These are phyloP conservation scores for Scaptodrosophila lebanonensis DNA, from an alignment of 1,140 invertebrate genomes.

Conservation along the genomic window DNA sequence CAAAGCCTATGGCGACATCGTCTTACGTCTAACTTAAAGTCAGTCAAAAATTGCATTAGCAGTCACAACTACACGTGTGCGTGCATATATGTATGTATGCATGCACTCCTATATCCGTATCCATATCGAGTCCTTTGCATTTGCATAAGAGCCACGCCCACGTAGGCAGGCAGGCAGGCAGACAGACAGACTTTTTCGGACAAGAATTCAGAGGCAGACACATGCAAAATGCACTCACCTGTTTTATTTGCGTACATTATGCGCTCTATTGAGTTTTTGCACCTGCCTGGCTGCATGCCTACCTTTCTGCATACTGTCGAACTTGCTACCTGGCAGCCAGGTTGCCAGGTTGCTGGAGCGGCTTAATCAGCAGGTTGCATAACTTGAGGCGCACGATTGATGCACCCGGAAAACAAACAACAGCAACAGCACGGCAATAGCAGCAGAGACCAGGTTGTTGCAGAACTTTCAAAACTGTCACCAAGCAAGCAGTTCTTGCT, in stretches of 20 bases:
- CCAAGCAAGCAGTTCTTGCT: slow-evolving; percentile 1
- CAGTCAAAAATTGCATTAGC: too few species aligned
- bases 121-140: slow-evolving; percentile 6
- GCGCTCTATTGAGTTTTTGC: slow-evolving; percentile 57
- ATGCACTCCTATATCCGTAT: slow-evolving; percentile 6
- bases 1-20: too few species aligned
- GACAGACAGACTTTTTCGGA: too few species aligned
- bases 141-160: slow-evolving; percentile 45
- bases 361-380: slow-evolving; percentile 10
- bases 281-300: slow-evolving; percentile 5
- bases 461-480: slow-evolving; percentile 31
- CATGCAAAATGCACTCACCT: slow-evolving; percentile 46
- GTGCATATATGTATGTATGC: neutral
- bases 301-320: neutral
- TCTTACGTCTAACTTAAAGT: too few species aligned
- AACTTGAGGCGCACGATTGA: slow-evolving; percentile 3
- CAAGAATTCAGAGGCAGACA: too few species aligned
- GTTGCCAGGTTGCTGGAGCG: too few species aligned
- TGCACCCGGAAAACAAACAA: slow-evolving; percentile 26
- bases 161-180: slow-evolving; percentile 2
- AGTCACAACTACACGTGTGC: slow-evolving; percentile 17
- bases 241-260: slow-evolving; percentile 69
- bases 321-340: too few species aligned
- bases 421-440: too few species aligned
- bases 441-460: too few species aligned